A percentile compares a stretch with the other conserved stretches of the same genome.
Evolutionary conservation across 2,797 vertebrate genomes (phyloP).

Genomic region (Coregonus suidteri): DNA sequence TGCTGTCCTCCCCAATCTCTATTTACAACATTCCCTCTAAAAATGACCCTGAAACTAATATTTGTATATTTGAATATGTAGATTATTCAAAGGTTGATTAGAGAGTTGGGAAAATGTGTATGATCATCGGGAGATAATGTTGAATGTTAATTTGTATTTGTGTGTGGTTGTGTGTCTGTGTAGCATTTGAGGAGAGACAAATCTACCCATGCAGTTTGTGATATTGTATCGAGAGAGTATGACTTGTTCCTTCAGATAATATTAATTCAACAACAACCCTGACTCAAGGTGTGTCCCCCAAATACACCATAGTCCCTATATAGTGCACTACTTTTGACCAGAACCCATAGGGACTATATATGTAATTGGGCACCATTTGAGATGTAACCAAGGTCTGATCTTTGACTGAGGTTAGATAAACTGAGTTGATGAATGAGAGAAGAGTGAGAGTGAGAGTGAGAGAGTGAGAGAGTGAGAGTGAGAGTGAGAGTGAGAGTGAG

Average conservation of each 20-base stretch:
- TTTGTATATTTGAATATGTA: constrained; percentile 39
- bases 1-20: constrained; percentile 45
- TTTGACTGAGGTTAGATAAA: too few species aligned
- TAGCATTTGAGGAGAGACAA: not conserved
- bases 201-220: not conserved
- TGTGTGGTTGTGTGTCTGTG: constrained; percentile 11
- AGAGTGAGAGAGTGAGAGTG: too few species aligned
- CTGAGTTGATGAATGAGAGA: too few species aligned
- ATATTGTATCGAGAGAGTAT: constrained; percentile 2
- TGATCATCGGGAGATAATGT: not conserved
- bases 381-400: too few species aligned
- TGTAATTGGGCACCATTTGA: too few species aligned
- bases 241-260: not conserved
- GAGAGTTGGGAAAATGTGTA: constrained; percentile 15
- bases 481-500: not conserved
- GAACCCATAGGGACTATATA: not conserved
- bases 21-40: constrained; percentile 44
- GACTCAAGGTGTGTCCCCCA: not conserved
- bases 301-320: too few species aligned
- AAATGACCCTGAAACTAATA: constrained; percentile 44
- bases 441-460: too few species aligned
- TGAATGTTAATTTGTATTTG: too few species aligned
- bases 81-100: constrained; percentile 23
- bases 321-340: too few species aligned
- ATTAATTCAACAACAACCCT: not conserved